These are phyloP conservation scores for Agrotis exclamationis DNA, from an alignment of 2,888 invertebrate species.

Conservation along the genomic window DNA sequence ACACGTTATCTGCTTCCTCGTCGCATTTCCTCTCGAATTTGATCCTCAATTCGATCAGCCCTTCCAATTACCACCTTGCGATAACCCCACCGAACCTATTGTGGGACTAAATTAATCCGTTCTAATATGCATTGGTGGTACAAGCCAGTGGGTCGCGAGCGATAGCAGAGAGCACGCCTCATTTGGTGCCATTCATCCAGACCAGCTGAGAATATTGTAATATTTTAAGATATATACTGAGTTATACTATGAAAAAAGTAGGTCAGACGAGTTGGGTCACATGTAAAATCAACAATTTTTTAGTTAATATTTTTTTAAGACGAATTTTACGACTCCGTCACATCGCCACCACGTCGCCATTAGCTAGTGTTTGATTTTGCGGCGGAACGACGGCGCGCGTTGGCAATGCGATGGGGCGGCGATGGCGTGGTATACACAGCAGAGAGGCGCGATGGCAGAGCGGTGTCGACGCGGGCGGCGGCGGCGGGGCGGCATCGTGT, in stretches of 20 bases:
- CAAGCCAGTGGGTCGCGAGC: conserved; percentile 47
- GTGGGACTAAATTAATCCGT: conserved; percentile 34
- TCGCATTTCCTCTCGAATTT: neutral
- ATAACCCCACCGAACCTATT: conserved; percentile 28
- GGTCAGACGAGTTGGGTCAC: neutral
- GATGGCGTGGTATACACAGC: no score
- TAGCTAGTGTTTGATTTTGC: no score
- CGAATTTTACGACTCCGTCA: no score
- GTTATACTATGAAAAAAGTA: neutral
- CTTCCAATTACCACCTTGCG: conserved; percentile 32
- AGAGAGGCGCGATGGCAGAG: no score
- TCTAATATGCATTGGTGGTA: conserved; percentile 11
- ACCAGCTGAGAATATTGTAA: conserved; percentile 25
- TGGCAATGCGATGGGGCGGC: no score
- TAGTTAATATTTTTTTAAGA: no score
- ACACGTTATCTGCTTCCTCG: no score
- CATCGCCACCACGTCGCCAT: no score
- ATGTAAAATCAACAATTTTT: neutral
- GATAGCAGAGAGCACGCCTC: conserved; percentile 39
- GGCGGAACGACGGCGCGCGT: no score
- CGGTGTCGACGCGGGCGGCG: no score
- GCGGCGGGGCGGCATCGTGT: no score
- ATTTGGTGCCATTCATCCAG: conserved; percentile 37
- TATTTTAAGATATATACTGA: conserved; percentile 2
- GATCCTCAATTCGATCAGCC: conserved; percentile 25